These are phyloP conservation scores for Gymnobelideus leadbeateri DNA, from an alignment of 2,113 vertebrate genomes.

Conservation along the genomic window DNA sequence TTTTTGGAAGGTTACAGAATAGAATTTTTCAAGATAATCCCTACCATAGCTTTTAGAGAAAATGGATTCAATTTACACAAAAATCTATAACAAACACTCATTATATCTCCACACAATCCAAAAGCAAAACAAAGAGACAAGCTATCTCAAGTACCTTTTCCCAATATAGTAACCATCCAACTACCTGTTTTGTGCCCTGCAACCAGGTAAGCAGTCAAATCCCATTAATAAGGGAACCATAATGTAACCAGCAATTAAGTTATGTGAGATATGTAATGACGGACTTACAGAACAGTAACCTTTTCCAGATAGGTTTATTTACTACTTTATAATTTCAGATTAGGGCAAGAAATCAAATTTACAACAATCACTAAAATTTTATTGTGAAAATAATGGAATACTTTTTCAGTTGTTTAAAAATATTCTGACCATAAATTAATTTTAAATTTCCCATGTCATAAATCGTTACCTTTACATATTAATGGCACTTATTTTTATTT, in stretches of 20 bases:
- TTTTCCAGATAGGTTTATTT: conserved; percentile 22
- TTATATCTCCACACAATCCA: background rate
- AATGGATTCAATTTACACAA: background rate
- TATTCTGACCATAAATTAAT: conserved; percentile 35
- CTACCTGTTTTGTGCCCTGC: background rate
- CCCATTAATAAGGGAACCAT: background rate
- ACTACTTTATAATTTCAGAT: background rate
- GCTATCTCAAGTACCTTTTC: background rate
- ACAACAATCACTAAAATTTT: conserved; percentile 42
- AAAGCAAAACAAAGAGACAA: background rate
- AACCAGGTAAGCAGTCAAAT: background rate
- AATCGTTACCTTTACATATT: background rate
- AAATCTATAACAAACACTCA: background rate
- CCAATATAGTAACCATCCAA: background rate
- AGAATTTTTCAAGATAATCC: background rate
- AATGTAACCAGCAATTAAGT: background rate
- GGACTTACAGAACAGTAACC: conserved; percentile 28
- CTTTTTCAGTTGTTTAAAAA: conserved; percentile 34
- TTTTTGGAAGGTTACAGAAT: background rate
- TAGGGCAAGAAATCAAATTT: conserved; percentile 40
- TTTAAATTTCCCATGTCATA: background rate
- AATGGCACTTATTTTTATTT: conserved; percentile 4
- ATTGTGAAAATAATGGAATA: conserved; percentile 42
- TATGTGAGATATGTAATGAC: conserved; percentile 41
- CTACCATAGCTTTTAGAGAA: background rate